Evolutionary conservation across 2,888 invertebrate genomes (phyloP).

Genomic region (Xestia xanthographa): DNA sequence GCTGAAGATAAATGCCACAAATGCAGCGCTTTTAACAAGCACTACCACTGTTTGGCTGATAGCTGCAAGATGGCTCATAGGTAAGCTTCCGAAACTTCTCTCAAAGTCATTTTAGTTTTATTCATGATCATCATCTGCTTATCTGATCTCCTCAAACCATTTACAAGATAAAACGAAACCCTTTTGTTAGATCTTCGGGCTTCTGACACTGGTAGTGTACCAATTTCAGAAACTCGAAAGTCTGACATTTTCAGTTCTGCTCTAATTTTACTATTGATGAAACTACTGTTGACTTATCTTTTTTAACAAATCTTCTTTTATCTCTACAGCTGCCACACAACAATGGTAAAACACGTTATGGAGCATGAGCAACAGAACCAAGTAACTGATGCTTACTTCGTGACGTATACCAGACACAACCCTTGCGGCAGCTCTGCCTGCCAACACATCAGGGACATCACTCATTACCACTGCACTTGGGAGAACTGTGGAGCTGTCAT

Average conservation of each 20-base stretch:
- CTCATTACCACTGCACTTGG: constrained; percentile 97
- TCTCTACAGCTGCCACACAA: constrained; percentile 89
- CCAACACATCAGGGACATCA: constrained; percentile 94
- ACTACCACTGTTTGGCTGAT: constrained; percentile 96
- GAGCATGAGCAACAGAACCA: constrained; percentile 97
- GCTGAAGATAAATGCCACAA: constrained; percentile 89
- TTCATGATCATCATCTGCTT: neutral
- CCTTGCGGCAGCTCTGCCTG: constrained; percentile 92
- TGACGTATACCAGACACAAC: constrained; percentile 91
- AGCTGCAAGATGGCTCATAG: constrained; percentile 94
- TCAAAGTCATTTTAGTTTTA: neutral
- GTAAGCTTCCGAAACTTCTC: constrained; percentile 76
- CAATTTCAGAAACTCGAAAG: neutral
- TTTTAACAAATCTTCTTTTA: neutral
- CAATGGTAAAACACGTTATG: constrained; percentile 96
- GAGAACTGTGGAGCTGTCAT: constrained; percentile 95
- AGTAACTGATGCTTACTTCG: constrained; percentile 95
- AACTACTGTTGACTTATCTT: neutral
- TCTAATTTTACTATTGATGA: neutral
- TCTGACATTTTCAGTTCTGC: neutral
- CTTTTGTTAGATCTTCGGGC: neutral
- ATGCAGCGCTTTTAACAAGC: constrained; percentile 93
- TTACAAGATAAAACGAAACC: too few species aligned
- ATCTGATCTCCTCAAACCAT: neutral
- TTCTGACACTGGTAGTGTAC: neutral